A percentile compares a stretch with the other conserved stretches of the same genome.
Conservation (phyloP, 2,888 invertebrate genomes). For the Teinopalpus imperialis region DNA sequence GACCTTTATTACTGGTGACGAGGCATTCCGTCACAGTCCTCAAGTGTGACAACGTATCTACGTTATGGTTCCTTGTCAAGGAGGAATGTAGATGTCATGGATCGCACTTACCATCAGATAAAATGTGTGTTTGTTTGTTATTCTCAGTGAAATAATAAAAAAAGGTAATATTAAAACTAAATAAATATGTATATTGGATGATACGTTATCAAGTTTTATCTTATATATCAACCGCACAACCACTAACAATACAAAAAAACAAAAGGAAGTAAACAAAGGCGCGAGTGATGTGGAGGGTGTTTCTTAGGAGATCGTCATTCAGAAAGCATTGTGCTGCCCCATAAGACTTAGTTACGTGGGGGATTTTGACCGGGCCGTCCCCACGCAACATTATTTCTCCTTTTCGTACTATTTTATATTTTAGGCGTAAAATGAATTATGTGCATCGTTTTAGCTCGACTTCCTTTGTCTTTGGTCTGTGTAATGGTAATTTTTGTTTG, state of each 20-base stretch:
- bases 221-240: slow-evolving; percentile 46
- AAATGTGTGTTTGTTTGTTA: too few species aligned
- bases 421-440: slow-evolving; percentile 62
- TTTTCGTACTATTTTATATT: slow-evolving; percentile 39
- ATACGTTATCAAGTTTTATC: slow-evolving; percentile 31
- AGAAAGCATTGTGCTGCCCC: slow-evolving; percentile 54
- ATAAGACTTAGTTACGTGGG: slow-evolving; percentile 45
- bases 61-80: too few species aligned
- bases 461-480: slow-evolving; percentile 53
- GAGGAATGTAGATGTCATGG: too few species aligned
- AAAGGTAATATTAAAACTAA: too few species aligned
- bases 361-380: slow-evolving; percentile 39
- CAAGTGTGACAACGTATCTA: too few species aligned
- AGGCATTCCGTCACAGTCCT: too few species aligned
- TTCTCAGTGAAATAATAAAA: too few species aligned
- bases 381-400: slow-evolving; percentile 38
- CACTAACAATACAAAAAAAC: slow-evolving; percentile 57
- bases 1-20: too few species aligned
- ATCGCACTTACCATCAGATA: too few species aligned
- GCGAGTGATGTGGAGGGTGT: slow-evolving; percentile 57
- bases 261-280: slow-evolving; percentile 57
- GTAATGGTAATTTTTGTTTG: slow-evolving; percentile 49
- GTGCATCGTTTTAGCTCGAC: slow-evolving; percentile 58
- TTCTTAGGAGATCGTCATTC: slow-evolving; percentile 48
- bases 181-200: too few species aligned